phyloP scores from a whole-genome alignment of 2,797 vertebrate genomes.

The Huso huso region DNA sequence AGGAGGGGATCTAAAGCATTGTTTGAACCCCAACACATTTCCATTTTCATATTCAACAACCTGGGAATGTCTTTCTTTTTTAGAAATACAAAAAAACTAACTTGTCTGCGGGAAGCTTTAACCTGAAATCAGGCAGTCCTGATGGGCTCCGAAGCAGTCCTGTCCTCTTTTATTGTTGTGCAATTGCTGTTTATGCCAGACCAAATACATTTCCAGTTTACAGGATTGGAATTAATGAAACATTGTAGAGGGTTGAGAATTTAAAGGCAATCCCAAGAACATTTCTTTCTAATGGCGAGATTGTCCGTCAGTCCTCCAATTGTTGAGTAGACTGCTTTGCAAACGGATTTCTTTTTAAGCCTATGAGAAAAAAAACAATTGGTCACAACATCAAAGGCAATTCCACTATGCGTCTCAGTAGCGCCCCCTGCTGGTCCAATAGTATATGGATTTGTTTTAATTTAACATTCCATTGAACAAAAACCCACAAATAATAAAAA shows the following conservation, averaged over 20 bases:
- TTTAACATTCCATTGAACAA: no score
- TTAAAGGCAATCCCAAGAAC: constrained; percentile 12
- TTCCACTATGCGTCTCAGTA: constrained; percentile 6
- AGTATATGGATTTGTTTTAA: no score
- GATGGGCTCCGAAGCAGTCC: constrained; percentile 2
- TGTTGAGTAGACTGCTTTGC: constrained; percentile 13
- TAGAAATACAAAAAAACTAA: constrained; percentile 1
- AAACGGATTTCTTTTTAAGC: constrained; percentile 14
- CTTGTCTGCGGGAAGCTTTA: constrained; percentile 35
- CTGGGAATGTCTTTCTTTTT: no score
- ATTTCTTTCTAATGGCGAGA: constrained; percentile 12
- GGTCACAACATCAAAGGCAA: constrained; percentile 5
- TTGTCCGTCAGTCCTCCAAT: constrained; percentile 7
- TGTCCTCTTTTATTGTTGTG: constrained; percentile 49
- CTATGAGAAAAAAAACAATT: background rate
- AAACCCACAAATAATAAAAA: no score
- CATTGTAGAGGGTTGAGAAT: constrained; percentile 34
- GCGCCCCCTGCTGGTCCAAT: constrained; percentile 21
- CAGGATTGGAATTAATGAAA: constrained; percentile 59
- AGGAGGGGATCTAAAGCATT: no score
- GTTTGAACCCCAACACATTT: no score
- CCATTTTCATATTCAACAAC: no score
- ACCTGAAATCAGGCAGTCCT: background rate
- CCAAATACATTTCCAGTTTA: constrained; percentile 52
- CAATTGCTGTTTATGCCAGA: constrained; percentile 57